Base-by-base conservation (phyloP, 2,797 vertebrate species). In the Cirrhinus molitorella region DNA sequence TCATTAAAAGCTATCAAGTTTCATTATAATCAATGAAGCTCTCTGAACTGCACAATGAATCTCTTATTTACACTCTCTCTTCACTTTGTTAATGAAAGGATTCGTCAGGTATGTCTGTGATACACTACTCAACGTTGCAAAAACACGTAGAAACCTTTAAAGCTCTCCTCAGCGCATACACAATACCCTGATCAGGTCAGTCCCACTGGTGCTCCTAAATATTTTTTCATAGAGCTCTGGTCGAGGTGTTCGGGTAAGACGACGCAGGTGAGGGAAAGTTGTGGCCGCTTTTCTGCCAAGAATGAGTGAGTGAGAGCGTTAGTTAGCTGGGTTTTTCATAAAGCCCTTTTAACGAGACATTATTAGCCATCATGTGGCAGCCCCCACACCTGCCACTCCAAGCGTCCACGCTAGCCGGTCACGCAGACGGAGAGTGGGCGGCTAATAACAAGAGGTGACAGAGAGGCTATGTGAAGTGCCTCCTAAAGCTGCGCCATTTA, bases 391-490 rank as follows among this genome's bases (percentile, higher is more conserved):
- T 83, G 74, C 81, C 74, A 61, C 74, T 83, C 63, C 65, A 78
- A 61, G 65, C 28, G 5, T 71, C 65, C 74, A 40, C 28, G 40
- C 74, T 77, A 83, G 65, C 81, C 37, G 43, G 81, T 83, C 81
- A 70, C 65, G 65, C 81, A 76, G 65, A 83, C 77, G 31, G 79
- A 79, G 85, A 84, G 79, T 88, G 85, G 88, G 61, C 45, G 88
- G 84, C 87, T 92, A 89, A 91, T 90, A 90, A 91, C 37, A 31
- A n/a, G 83, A 85, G 87, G 87, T 87, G 88, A 75, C 85, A 82
- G 83, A 85, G 85, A 90, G 88, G 85, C 79, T 86, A 89, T 88
- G 86, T 92, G 86, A 88, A 92, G 91, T 90, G 88, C 83, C 88
- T 81, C 87, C 88, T 79, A 86, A 85, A 87, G 80, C 88, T 76